phyloP scores from a whole-genome alignment of 2,888 invertebrate species.

The Dicranocentrus wangi region DNA sequence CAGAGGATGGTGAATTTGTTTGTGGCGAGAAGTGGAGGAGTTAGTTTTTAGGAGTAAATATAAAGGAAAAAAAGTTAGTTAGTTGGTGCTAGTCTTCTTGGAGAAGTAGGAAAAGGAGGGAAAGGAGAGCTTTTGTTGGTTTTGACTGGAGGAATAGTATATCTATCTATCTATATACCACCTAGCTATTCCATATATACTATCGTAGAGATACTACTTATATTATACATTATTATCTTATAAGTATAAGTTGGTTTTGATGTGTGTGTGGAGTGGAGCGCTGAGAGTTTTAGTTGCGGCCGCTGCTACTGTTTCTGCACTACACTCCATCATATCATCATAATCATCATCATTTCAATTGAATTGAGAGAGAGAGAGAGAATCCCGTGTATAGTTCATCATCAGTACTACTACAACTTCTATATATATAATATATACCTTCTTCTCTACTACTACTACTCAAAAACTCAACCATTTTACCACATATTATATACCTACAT shows the following conservation, averaged over 20 bases:
- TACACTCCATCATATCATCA: constrained; percentile 25
- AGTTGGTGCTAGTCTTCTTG: too few relatives aligned
- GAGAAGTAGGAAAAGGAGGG: constrained; percentile 28
- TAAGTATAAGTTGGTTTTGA: constrained; percentile 16
- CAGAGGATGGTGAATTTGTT: too few relatives aligned
- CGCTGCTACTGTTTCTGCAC: constrained; percentile 58
- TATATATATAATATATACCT: constrained; percentile 21
- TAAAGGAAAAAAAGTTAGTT: too few relatives aligned
- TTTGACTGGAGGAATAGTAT: constrained; percentile 15
- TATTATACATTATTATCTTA: not conserved
- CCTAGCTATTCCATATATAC: not conserved
- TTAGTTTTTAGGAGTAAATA: too few relatives aligned
- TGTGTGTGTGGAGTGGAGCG: constrained; percentile 41
- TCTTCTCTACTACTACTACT: constrained; percentile 1
- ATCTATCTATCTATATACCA: constrained; percentile 19
- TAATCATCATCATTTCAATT: not conserved
- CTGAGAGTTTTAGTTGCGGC: constrained; percentile 41
- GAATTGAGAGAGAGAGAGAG: too few relatives aligned
- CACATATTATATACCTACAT: not conserved
- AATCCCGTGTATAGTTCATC: too few relatives aligned
- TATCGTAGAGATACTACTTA: not conserved
- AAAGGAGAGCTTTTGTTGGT: constrained; percentile 46
- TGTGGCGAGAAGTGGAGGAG: too few relatives aligned
- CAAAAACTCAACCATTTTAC: not conserved
- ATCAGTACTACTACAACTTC: constrained; percentile 2